Conservation (phyloP, 2,113 vertebrate species). For the Amazona vittata region DNA sequence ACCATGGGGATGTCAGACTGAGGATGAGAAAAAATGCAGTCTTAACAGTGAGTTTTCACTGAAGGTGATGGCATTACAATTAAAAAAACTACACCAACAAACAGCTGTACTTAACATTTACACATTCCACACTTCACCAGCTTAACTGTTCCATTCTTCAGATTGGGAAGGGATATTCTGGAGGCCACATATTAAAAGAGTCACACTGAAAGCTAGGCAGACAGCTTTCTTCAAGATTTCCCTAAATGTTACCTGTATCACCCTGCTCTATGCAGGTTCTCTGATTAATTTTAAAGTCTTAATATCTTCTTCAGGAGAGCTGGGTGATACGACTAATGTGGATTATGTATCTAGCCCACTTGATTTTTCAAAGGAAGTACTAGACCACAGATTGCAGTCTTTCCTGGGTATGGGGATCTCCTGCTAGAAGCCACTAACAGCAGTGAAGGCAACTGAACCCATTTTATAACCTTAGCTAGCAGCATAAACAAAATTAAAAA, state of each 20-base stretch:
- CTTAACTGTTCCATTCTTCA: neutral
- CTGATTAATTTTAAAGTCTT: neutral
- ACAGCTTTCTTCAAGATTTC: neutral
- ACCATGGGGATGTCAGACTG: neutral
- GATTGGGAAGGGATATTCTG: neutral
- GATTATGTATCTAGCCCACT: neutral
- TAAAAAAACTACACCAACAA: neutral
- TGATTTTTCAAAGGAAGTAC: neutral
- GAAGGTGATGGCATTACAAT: neutral
- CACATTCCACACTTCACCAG: neutral
- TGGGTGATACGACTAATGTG: neutral
- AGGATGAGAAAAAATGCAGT: conserved; percentile 11
- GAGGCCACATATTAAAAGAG: neutral
- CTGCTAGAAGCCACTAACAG: neutral
- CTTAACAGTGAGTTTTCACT: conserved; percentile 24
- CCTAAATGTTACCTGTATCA: neutral
- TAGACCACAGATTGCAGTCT: neutral
- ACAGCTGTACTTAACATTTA: neutral
- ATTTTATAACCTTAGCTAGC: neutral
- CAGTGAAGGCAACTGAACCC: neutral
- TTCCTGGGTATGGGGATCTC: neutral
- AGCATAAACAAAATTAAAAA: neutral
- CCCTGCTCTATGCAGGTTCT: neutral
- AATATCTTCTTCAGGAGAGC: neutral
- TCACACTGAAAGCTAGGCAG: neutral